These are phyloP conservation scores for Halocaridina rubra DNA, from an alignment of 2,888 invertebrate genomes.

Conservation along the genomic window DNA sequence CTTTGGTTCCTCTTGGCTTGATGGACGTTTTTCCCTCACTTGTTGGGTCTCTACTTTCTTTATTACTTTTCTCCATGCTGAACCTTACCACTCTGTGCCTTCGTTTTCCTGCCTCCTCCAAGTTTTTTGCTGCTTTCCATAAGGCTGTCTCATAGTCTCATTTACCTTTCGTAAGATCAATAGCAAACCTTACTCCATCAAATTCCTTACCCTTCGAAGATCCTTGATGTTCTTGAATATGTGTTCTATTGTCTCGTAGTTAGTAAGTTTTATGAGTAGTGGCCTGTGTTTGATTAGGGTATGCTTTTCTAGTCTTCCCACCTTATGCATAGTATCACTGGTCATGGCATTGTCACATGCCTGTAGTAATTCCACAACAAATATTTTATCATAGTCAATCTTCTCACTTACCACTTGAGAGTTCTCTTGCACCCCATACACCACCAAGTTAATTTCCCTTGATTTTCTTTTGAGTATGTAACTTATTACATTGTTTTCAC, in stretches of 20 bases:
- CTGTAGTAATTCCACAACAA: no score
- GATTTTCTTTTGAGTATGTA: no score
- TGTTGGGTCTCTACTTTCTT: neutral
- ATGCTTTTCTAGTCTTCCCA: no score
- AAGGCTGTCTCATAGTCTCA: neutral
- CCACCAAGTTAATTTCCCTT: no score
- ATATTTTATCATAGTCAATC: no score
- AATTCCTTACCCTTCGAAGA: neutral
- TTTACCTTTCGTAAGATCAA: neutral
- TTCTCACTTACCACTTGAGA: no score
- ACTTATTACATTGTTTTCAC: no score
- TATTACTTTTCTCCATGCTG: neutral
- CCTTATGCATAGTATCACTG: no score
- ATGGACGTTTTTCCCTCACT: neutral
- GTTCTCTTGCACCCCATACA: no score
- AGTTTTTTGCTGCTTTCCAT: constrained; percentile 11
- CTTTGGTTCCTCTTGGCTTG: neutral
- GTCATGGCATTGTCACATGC: no score
- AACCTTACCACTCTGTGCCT: neutral
- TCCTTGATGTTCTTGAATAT: neutral
- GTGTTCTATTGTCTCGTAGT: neutral
- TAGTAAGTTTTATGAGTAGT: no score
- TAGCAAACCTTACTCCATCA: neutral
- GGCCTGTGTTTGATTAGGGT: no score
- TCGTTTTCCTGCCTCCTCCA: constrained; percentile 3